These are phyloP conservation scores for Pterobdella sp. DNA, from an alignment of 2,888 invertebrate species.

Conservation along the genomic window DNA sequence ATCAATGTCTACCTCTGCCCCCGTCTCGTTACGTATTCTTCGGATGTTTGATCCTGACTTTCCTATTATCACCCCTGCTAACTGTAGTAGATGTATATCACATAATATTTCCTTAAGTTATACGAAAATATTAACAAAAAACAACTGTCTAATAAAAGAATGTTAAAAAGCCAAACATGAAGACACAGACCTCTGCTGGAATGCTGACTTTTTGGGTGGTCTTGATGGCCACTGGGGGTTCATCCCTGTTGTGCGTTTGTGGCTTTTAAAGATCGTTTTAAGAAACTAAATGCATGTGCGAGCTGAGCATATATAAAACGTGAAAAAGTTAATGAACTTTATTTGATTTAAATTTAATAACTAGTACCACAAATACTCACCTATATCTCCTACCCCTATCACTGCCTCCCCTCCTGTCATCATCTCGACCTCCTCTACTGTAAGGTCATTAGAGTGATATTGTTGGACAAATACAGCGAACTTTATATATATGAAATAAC, in stretches of 20 bases:
- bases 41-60: constrained; percentile 93
- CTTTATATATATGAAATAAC: too few relatives aligned
- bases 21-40: constrained; percentile 88
- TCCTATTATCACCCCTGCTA: constrained; percentile 97
- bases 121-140: too few relatives aligned
- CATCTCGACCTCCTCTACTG: constrained; percentile 7
- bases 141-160: too few relatives aligned
- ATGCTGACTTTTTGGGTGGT: constrained; percentile 78
- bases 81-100: constrained; percentile 54
- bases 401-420: neutral
- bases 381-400: neutral
- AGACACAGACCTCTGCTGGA: constrained; percentile 80
- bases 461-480: too few relatives aligned
- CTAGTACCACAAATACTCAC: neutral
- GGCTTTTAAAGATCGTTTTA: too few relatives aligned
- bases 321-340: neutral
- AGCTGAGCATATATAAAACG: too few relatives aligned
- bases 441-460: too few relatives aligned
- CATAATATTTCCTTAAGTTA: neutral
- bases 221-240: constrained; percentile 6
- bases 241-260: neutral
- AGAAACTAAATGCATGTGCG: too few relatives aligned
- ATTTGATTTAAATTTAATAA: neutral
- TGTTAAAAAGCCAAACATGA: too few relatives aligned
- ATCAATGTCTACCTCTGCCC: constrained; percentile 90